Conservation (phyloP, 1,140 invertebrate genomes). For the Anoplophora glabripennis region DNA sequence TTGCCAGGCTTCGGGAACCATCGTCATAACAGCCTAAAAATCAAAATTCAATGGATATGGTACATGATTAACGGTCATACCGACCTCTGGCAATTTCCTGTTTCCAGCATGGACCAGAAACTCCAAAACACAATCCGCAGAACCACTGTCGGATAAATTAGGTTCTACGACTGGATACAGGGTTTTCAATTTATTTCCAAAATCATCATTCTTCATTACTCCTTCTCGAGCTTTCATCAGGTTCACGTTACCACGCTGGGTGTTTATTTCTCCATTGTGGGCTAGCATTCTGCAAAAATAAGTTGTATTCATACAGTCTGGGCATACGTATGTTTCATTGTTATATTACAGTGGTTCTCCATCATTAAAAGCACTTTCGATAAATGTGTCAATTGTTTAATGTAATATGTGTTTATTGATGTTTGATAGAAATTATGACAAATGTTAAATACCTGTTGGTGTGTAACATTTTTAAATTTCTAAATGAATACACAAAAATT, state of each 20-base stretch:
- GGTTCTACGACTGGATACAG: slow-evolving; percentile 98
- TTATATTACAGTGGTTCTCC: background rate
- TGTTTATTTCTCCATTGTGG: slow-evolving; percentile 99
- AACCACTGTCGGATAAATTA: slow-evolving; percentile 95
- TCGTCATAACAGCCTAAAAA: slow-evolving; percentile 90
- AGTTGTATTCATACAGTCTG: background rate
- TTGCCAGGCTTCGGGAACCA: slow-evolving; percentile 99
- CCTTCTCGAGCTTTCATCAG: slow-evolving; percentile 98
- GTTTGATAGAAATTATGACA: no score
- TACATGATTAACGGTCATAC: background rate
- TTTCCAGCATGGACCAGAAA: slow-evolving; percentile 93
- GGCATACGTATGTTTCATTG: no score
- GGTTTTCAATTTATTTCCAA: slow-evolving; percentile 72
- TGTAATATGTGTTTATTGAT: no score
- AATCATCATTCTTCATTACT: slow-evolving; percentile 87
- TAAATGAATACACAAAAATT: no score
- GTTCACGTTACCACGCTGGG: slow-evolving; percentile 95
- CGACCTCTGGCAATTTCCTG: slow-evolving; percentile 82
- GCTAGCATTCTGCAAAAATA: slow-evolving; percentile 73
- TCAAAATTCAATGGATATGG: no score
- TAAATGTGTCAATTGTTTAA: no score
- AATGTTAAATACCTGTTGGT: no score
- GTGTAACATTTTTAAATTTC: no score
- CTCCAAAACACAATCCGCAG: slow-evolving; percentile 95
- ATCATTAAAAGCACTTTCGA: background rate